Base-by-base conservation (phyloP, 2,888 invertebrate species). In the Hydrotaea cyrtoneurina region DNA sequence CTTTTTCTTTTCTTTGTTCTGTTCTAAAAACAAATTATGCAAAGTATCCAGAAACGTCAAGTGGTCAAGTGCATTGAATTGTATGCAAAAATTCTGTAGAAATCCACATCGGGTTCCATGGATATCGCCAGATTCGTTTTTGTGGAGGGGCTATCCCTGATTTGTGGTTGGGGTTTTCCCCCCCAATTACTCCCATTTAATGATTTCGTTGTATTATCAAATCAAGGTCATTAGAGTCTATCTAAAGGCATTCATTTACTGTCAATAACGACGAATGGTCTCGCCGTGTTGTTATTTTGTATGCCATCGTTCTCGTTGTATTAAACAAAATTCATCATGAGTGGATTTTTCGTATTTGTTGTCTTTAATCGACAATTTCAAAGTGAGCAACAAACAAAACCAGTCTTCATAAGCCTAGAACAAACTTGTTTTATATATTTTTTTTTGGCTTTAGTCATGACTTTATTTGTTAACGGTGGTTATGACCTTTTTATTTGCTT, bases 1-100 rank as follows among this genome's bases (percentile, higher is more conserved):
- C 66, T 43, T 66, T 64, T 64, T 66, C 19, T 21, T n/a, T 66
- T 69, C 69, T 69, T 69, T 69, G 69, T 69, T 59, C 59, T 23
- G 23, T 13, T 69, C 69, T 23, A 21, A 11, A 66, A 69, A 69
- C 46, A 23, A 69, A 46, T 69, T 46, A 46, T 69, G 69, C 69
- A 69, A 69, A 66, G 0, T 39, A 39, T 39, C 39, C 39, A 39
- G 59, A 23, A 23, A 26, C 2, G 23, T 26, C 19, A 17, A 36
- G 8, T 5, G 43, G 43, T 11, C 59, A 39, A 66, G 66, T 66
- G 66, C 66, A 66, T 21, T 69, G 69, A 21, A 13, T 13, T 69
- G 21, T 43, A 11, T 13, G 11, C 17, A 17, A 39, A 31, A 31
- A n/a, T n/a, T n/a, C n/a, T 31, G 19, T 0, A 11, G 53, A 19